These are phyloP conservation scores for Sparidentex hasta DNA, from an alignment of 2,797 vertebrate genomes.

Conservation along the genomic window DNA sequence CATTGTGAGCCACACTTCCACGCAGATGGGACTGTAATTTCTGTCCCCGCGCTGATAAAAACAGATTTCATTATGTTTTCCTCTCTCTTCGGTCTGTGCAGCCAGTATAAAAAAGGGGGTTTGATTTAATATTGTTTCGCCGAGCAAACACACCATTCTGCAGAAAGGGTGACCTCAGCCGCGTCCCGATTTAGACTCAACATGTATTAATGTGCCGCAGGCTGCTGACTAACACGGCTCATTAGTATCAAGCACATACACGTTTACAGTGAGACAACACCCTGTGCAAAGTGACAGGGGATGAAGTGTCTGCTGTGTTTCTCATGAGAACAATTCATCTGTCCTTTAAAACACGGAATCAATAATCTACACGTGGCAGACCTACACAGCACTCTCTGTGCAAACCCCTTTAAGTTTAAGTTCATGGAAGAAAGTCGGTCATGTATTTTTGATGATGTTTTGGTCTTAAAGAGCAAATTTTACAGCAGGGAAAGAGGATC, in stretches of 20 bases:
- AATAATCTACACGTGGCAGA: constrained; percentile 38
- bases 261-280: constrained; percentile 23
- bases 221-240: constrained; percentile 58
- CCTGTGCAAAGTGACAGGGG: constrained; percentile 10
- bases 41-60: constrained; percentile 17
- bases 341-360: constrained; percentile 30
- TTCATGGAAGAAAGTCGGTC: neutral
- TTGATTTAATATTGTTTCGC: constrained; percentile 14
- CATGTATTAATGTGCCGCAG: constrained; percentile 43
- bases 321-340: constrained; percentile 5
- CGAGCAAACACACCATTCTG: constrained; percentile 14
- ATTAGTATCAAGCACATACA: constrained; percentile 43
- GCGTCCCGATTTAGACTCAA: constrained; percentile 30
- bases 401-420: neutral
- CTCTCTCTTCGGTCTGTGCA: neutral
- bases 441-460: neutral
- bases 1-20: constrained; percentile 61
- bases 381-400: neutral
- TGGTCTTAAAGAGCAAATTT: constrained; percentile 8
- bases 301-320: constrained; percentile 18
- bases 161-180: constrained; percentile 32
- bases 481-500: neutral
- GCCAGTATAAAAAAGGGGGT: neutral
- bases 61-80: constrained; percentile 20
- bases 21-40: constrained; percentile 30